A percentile compares a stretch with the other conserved stretches of the same genome.
Evolutionary conservation across 2,113 vertebrate species (phyloP).

Genomic region (Sardina pilchardus): DNA sequence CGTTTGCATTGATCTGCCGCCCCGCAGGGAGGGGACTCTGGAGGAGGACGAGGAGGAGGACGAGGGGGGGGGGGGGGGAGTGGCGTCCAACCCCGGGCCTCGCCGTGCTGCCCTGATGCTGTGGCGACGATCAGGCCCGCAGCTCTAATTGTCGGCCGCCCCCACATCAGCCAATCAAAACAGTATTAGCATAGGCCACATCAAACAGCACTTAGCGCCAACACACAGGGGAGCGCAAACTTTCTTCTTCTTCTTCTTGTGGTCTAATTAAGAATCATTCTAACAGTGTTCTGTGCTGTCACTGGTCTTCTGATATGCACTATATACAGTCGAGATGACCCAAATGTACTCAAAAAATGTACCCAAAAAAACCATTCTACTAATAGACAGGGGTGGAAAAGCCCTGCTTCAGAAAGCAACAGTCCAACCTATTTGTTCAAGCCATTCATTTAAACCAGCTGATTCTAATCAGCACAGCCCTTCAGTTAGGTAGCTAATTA

Average conservation of each 20-base stretch:
- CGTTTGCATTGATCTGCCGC: conserved; percentile 76
- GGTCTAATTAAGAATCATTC: not conserved
- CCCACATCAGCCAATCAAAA: conserved; percentile 72
- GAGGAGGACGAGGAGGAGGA: not conserved
- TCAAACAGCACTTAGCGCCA: conserved; percentile 38
- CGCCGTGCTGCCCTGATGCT: not conserved
- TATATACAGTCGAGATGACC: not conserved
- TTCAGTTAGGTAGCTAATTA: no score
- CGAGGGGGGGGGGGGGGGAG: not conserved
- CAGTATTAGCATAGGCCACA: conserved; percentile 71
- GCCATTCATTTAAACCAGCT: no score
- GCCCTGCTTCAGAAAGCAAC: no score
- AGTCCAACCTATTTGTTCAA: no score
- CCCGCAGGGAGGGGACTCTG: conserved; percentile 46
- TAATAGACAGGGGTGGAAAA: no score
- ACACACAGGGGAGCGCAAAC: not conserved
- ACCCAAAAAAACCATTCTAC: not conserved
- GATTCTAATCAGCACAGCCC: no score
- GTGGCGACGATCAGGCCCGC: conserved; percentile 34
- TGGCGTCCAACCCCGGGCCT: not conserved
- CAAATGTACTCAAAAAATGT: not conserved
- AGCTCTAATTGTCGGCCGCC: conserved; percentile 64
- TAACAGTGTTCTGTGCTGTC: not conserved
- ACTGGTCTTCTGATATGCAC: not conserved
- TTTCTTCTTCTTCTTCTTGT: not conserved